A percentile compares a stretch with the other conserved stretches of the same genome.
These are phyloP conservation scores for Cichlasoma orientale DNA, from an alignment of 2,797 vertebrate species.

Conservation along the genomic window DNA sequence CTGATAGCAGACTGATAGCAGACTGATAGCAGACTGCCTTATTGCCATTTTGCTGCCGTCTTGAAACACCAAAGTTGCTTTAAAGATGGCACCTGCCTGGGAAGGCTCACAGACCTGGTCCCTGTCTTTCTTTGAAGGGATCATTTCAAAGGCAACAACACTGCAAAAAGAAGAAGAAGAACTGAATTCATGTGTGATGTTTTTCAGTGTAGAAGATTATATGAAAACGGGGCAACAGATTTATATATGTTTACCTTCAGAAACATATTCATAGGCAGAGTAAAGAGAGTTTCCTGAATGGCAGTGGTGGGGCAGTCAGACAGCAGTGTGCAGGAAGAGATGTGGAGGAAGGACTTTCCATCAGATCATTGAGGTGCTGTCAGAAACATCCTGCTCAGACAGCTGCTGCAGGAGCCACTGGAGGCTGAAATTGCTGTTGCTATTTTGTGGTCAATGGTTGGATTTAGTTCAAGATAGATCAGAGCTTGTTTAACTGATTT, in stretches of 20 bases:
- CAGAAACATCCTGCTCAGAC: conserved; percentile 30
- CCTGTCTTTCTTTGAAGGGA: accelerated
- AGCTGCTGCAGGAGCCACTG: background rate
- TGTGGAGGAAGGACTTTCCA: conserved; percentile 54
- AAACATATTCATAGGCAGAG: background rate
- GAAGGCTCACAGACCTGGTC: background rate
- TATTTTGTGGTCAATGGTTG: background rate
- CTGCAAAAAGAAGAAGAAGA: background rate
- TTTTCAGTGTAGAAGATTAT: background rate
- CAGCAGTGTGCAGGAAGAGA: conserved; percentile 44
- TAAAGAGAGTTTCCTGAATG: background rate
- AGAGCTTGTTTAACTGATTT: background rate
- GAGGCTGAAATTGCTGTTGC: too few relatives aligned
- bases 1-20: background rate
- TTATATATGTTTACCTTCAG: background rate
- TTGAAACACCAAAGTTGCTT: background rate
- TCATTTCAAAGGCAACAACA: accelerated
- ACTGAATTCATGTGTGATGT: background rate
- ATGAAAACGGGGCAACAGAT: too few relatives aligned
- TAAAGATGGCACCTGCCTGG: background rate
- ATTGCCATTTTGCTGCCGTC: background rate
- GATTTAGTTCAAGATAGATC: background rate
- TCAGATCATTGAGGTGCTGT: conserved; percentile 17
- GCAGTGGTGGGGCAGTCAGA: background rate
- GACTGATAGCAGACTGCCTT: too few relatives aligned